These are phyloP conservation scores for Antigone vipio DNA, from an alignment of 2,113 vertebrate species.

Conservation along the genomic window DNA sequence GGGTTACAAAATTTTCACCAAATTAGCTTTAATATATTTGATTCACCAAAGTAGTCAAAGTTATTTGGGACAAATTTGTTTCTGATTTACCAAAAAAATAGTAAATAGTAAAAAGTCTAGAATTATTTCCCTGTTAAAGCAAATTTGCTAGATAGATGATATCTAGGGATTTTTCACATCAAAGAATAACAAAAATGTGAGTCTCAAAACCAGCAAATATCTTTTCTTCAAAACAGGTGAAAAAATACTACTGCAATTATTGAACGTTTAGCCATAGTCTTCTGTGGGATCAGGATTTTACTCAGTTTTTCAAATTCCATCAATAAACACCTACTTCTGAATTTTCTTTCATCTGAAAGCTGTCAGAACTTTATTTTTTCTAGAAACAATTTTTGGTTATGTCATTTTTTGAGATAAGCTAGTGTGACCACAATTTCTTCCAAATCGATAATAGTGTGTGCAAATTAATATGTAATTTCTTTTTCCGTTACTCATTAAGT, in stretches of 20 bases:
- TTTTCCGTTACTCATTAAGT: constrained; percentile 37
- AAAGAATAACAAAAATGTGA: background rate
- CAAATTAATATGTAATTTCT: background rate
- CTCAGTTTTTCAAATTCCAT: background rate
- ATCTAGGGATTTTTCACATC: background rate
- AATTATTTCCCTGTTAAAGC: background rate
- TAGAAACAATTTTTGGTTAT: background rate
- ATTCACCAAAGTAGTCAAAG: background rate
- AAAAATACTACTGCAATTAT: background rate
- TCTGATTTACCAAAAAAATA: background rate
- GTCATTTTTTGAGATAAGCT: background rate
- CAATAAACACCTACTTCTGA: background rate
- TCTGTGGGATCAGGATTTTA: background rate
- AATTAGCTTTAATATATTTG: background rate
- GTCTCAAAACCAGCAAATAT: background rate
- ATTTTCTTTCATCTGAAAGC: background rate
- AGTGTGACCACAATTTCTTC: background rate
- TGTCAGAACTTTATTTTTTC: background rate
- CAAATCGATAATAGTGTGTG: background rate
- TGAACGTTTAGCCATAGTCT: background rate
- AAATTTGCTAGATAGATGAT: background rate
- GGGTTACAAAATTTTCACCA: background rate
- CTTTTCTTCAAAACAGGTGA: background rate
- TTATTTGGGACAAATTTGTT: background rate
- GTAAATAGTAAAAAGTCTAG: background rate